Percentiles rank a stretch among this genome's conserved stretches.
Evolutionary conservation across 2,113 vertebrate species (phyloP).

Genomic region (Aegotheles bennettii): DNA sequence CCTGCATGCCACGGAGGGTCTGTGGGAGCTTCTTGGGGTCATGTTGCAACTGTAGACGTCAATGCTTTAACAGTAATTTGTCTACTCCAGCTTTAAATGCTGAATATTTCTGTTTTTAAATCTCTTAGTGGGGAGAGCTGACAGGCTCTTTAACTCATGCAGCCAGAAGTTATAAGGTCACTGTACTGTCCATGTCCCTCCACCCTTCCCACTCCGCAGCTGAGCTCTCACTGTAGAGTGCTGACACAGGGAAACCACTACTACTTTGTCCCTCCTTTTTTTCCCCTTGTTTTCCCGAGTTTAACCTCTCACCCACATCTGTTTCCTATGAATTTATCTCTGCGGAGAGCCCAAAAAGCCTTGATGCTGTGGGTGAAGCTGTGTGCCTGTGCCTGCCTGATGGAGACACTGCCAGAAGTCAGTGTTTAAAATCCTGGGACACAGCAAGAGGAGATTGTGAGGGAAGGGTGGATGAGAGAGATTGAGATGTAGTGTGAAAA

Average conservation of each 20-base stretch:
- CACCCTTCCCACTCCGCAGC: not conserved
- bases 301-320: constrained; percentile 57
- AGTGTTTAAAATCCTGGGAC: not conserved
- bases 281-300: constrained; percentile 15
- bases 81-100: not conserved
- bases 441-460: not conserved
- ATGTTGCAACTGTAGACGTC: rapidly evolving
- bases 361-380: not conserved
- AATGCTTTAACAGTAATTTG: not conserved
- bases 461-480: not conserved
- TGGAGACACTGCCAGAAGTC: not conserved
- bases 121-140: not conserved
- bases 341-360: not conserved
- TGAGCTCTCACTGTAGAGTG: constrained; percentile 5
- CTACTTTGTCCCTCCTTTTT: constrained; percentile 2
- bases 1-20: rapidly evolving
- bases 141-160: not conserved
- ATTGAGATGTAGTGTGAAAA: not conserved
- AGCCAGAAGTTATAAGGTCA: not conserved
- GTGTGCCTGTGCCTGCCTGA: not conserved
- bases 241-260: constrained; percentile 36
- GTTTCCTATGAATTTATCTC: constrained; percentile 53
- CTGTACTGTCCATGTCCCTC: not conserved
- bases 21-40: not conserved
- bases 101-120: not conserved